phyloP scores from a whole-genome alignment of 2,113 vertebrate species.

The Bubo bubo region DNA sequence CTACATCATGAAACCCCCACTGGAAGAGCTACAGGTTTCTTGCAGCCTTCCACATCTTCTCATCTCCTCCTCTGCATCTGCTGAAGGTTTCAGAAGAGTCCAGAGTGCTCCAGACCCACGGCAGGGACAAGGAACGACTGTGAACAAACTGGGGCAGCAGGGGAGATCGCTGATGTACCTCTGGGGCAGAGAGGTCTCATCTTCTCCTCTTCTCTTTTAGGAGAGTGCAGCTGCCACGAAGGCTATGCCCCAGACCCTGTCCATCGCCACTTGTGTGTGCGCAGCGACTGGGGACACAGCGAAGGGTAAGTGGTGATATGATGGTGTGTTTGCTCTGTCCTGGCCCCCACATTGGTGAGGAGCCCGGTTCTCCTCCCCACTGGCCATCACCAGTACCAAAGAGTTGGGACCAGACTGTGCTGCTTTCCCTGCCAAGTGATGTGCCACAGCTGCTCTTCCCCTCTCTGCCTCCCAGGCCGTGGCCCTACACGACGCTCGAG shows the following conservation, averaged over 20 bases:
- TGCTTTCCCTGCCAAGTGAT: rapidly evolving
- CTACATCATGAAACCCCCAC: neutral
- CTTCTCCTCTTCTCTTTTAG: constrained; percentile 68
- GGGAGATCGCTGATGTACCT: neutral
- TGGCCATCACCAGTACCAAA: rapidly evolving
- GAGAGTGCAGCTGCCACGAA: constrained; percentile 96
- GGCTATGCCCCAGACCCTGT: constrained; percentile 90
- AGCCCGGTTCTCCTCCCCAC: neutral
- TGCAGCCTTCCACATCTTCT: neutral
- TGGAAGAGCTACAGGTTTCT: neutral
- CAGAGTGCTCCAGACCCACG: neutral
- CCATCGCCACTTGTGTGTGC: constrained; percentile 91
- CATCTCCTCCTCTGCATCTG: neutral
- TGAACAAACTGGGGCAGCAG: neutral
- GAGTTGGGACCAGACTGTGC: rapidly evolving
- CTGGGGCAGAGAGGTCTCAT: constrained; percentile 17
- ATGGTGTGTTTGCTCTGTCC: rapidly evolving
- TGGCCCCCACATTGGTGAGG: rapidly evolving
- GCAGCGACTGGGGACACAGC: constrained; percentile 96
- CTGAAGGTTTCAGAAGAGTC: neutral
- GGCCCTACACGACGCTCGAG: constrained; percentile 96
- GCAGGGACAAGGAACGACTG: neutral
- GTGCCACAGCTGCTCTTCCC: neutral
- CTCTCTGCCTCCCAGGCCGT: constrained; percentile 80
- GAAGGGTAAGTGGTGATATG: constrained; percentile 86